These are phyloP conservation scores for Poeciliopsis turrubarensis DNA, from an alignment of 2,113 vertebrate genomes.

Conservation along the genomic window DNA sequence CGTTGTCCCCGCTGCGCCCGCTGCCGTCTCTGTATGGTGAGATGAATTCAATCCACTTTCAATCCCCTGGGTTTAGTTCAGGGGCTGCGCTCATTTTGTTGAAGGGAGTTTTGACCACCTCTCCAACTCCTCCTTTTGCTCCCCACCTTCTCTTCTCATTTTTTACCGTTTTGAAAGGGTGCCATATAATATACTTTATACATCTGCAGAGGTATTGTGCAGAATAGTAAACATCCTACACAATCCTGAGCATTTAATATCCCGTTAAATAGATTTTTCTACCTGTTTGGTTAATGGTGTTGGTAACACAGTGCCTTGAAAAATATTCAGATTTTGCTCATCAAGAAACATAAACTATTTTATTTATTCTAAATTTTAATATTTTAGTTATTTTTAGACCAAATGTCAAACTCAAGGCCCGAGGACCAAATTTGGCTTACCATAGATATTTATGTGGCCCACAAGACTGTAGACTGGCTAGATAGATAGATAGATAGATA, in stretches of 20 bases:
- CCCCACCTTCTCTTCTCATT: constrained; percentile 48
- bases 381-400: too few relatives aligned
- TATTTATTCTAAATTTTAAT: too few relatives aligned
- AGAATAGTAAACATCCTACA: constrained; percentile 26
- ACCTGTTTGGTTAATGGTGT: too few relatives aligned
- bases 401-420: too few relatives aligned
- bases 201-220: constrained; percentile 21
- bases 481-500: too few relatives aligned
- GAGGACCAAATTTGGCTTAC: too few relatives aligned
- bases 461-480: too few relatives aligned
- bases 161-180: constrained; percentile 43
- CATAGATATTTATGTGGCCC: too few relatives aligned
- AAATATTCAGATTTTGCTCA: too few relatives aligned
- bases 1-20: constrained; percentile 24
- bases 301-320: too few relatives aligned
- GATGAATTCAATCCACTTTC: constrained; percentile 77
- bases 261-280: constrained; percentile 23
- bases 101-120: constrained; percentile 56
- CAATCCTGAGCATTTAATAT: constrained; percentile 6
- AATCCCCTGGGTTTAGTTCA: constrained; percentile 75
- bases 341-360: too few relatives aligned
- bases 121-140: constrained; percentile 56
- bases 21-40: constrained; percentile 60
- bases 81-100: constrained; percentile 70
- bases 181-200: constrained; percentile 52